These are phyloP conservation scores for Temnothorax nylanderi DNA, from an alignment of 1,140 invertebrate species.

Conservation along the genomic window DNA sequence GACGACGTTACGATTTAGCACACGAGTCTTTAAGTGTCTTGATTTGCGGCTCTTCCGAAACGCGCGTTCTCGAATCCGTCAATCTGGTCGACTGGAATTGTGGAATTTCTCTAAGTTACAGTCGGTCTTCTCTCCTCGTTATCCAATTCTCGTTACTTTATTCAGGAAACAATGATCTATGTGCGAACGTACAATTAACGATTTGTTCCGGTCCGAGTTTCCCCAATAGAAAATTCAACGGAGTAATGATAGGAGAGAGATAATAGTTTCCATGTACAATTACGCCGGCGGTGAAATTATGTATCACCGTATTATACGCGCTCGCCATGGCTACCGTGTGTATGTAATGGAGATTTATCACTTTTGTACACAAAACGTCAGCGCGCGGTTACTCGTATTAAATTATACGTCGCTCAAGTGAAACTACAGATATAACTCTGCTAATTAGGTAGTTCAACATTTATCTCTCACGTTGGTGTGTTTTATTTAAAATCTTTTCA, in stretches of 20 bases:
- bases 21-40: neutral
- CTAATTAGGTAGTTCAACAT: neutral
- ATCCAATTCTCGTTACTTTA: constrained; percentile 14
- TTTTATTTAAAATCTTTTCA: constrained; percentile 9
- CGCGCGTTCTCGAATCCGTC: neutral
- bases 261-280: neutral
- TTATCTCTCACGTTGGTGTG: neutral
- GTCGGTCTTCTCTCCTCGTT: neutral
- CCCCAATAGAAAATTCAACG: constrained; percentile 13
- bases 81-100: no score
- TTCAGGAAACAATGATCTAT: constrained; percentile 13
- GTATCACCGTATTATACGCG: neutral
- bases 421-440: neutral
- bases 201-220: constrained; percentile 16
- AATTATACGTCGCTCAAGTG: neutral
- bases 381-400: neutral
- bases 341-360: constrained; percentile 28
- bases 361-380: constrained; percentile 4
- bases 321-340: neutral
- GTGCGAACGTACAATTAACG: constrained; percentile 22
- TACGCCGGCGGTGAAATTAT: neutral
- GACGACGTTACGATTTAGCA: neutral
- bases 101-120: no score
- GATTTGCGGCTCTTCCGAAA: neutral
- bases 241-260: constrained; percentile 17